phyloP scores from a whole-genome alignment of 1,140 invertebrate species.

The Formica exsecta region DNA sequence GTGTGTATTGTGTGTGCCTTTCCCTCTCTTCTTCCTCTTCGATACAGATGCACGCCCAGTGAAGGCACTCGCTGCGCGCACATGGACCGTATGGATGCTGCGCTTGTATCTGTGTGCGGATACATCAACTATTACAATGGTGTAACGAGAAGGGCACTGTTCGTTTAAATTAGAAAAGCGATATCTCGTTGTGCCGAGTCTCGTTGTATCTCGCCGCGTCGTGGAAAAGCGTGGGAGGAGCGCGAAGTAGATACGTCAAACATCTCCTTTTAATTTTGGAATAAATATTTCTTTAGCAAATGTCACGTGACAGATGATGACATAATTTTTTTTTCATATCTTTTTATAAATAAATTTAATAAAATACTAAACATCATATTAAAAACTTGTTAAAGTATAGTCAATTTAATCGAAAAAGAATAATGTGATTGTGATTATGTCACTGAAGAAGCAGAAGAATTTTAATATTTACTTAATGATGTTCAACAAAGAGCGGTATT shows the following conservation, averaged over 20 bases:
- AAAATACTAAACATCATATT: background rate
- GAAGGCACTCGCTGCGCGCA: constrained; percentile 22
- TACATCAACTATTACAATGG: constrained; percentile 18
- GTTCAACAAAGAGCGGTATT: too few species aligned
- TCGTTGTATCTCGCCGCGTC: background rate
- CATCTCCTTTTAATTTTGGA: background rate
- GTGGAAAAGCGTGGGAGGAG: background rate
- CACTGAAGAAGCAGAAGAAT: background rate
- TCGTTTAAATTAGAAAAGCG: constrained; percentile 66
- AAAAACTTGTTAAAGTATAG: background rate
- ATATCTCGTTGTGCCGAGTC: constrained; percentile 62
- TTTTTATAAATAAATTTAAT: background rate
- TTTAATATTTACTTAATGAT: background rate
- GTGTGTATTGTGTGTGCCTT: background rate
- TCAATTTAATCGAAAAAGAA: background rate
- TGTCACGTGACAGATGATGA: background rate
- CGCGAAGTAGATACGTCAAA: background rate
- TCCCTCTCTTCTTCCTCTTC: background rate
- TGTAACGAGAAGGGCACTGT: constrained; percentile 15
- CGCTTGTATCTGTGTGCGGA: background rate
- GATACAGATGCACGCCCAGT: constrained; percentile 19
- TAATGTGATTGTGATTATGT: background rate
- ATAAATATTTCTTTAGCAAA: background rate
- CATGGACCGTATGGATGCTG: constrained; percentile 29
- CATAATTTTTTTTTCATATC: background rate